These are phyloP conservation scores for Platycercus adscitus DNA, from an alignment of 2,113 vertebrate genomes.

Conservation along the genomic window DNA sequence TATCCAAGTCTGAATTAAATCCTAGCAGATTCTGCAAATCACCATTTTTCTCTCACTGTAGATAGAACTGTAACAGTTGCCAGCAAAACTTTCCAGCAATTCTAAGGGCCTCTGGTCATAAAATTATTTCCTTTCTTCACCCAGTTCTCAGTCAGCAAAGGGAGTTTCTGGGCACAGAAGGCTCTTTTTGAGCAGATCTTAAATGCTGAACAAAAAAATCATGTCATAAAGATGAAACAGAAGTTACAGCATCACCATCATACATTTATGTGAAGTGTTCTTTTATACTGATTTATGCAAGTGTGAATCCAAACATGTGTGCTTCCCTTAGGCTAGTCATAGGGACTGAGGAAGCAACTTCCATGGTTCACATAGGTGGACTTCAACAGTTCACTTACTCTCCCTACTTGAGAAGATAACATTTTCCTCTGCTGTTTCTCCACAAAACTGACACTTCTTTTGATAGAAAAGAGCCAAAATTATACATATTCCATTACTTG, in stretches of 20 bases:
- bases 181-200: not conserved
- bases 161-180: not conserved
- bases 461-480: not conserved
- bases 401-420: not conserved
- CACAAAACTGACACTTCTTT: not conserved
- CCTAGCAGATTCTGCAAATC: not conserved
- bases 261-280: not conserved
- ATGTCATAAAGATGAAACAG: conserved; percentile 14
- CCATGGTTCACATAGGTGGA: not conserved
- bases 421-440: not conserved
- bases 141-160: not conserved
- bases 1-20: not conserved
- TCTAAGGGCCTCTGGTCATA: not conserved
- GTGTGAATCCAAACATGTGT: not conserved
- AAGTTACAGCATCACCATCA: not conserved
- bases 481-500: not conserved
- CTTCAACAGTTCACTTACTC: not conserved
- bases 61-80: not conserved
- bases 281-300: not conserved
- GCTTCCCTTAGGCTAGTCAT: not conserved
- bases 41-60: not conserved
- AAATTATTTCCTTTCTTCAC: not conserved
- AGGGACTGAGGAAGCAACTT: conserved; percentile 2
- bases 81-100: not conserved
- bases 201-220: not conserved